Evolutionary conservation across 2,113 vertebrate genomes (phyloP), one percentile per base, ranked within the genome.

Genomic region (Pontoporia blainvillei): DNA sequence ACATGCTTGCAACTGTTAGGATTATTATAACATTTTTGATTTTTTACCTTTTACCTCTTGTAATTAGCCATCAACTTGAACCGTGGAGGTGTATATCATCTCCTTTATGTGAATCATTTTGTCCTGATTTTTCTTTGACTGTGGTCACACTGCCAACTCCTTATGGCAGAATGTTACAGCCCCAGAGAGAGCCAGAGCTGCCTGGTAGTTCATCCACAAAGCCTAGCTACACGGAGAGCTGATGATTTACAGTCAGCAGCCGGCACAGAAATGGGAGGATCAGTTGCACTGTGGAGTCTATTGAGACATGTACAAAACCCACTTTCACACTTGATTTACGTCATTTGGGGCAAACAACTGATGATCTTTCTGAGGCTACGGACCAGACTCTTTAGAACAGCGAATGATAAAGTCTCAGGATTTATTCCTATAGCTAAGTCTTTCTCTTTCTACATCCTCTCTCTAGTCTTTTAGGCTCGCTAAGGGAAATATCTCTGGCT

Each of bases 321-420:
- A 92, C 46, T 96, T 97, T 97, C 96, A 72, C 54, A 31, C 72
- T 61, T 86, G 91, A 96, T 97, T 98, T 97, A 91, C 98, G 92
- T 90, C 36, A 90, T 97, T 95, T 88, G 73, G 94, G 93, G 76
- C 64, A 97, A 95, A 98, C 67, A 97, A 61, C 91, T 92, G 96
- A 88, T 98, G 91, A 97, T 98, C 54, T 98, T 94, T 78, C 29
- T 67, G 75, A 95, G 62, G 67, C 52, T 91, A 89, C 54, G 9
- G 54, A 69, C 87, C 52, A 88, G 86, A 72, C 27, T 44, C 97
- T 97, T 97, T 96, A 75, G 54, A 94, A 76, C 41, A 92, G 82
- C 81, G 87, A 96, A 82, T 69, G 62, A 94, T 73, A 61, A 20
- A 15, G 39, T 52, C 67, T 97, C 46, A 34, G 8, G 92, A 97